A percentile compares a stretch with the other conserved stretches of the same genome.
phyloP scores from a whole-genome alignment of 2,113 vertebrate species.

The Salvator merianae region DNA sequence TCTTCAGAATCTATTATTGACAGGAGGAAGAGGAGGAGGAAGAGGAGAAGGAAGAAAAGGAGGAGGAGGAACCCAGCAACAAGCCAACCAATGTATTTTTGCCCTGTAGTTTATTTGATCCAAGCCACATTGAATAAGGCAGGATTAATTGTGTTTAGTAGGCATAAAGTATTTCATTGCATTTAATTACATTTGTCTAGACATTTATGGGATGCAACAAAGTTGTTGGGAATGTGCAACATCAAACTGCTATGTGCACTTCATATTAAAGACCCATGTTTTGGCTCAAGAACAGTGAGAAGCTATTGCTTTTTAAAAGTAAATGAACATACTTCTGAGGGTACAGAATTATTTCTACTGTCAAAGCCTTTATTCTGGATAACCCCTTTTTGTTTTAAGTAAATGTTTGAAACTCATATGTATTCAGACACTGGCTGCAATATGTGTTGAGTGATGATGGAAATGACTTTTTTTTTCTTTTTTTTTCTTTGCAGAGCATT shows the following conservation, averaged over 20 bases:
- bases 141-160: conserved; percentile 30
- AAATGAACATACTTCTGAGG: background rate
- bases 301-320: conserved; percentile 2
- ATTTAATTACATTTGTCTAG: conserved; percentile 44
- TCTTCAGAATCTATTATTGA: background rate
- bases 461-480: no score
- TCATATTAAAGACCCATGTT: conserved; percentile 30
- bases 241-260: conserved; percentile 32
- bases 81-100: background rate
- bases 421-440: background rate
- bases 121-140: conserved; percentile 15
- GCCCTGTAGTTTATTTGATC: conserved; percentile 22
- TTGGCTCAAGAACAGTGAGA: conserved; percentile 47
- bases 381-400: conserved; percentile 29
- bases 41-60: background rate
- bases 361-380: conserved; percentile 26
- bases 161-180: background rate
- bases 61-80: background rate
- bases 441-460: background rate
- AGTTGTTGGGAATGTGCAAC: background rate
- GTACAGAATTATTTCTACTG: conserved; percentile 30
- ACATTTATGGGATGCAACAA: conserved; percentile 32
- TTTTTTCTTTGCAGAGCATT: no score
- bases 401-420: conserved; percentile 28
- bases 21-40: background rate